phyloP scores from a whole-genome alignment of 2,888 invertebrate species.

The Opisthograptis luteolata region DNA sequence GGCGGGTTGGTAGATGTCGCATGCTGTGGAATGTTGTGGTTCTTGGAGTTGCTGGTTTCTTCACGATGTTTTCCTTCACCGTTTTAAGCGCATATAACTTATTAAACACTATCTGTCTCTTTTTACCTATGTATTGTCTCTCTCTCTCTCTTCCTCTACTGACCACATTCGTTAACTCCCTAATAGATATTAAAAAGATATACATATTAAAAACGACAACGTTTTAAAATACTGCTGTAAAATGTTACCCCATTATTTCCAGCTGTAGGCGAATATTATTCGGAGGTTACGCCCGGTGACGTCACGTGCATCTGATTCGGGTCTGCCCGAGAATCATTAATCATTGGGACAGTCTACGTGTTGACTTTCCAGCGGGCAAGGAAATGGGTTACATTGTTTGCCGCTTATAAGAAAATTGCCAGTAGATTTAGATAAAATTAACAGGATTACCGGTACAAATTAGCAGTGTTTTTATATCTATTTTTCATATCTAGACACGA shows the following conservation, averaged over 20 bases:
- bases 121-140: too few relatives aligned
- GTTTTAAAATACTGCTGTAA: conserved; percentile 20
- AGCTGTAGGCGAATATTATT: conserved; percentile 60
- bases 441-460: too few relatives aligned
- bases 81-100: too few relatives aligned
- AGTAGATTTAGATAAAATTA: conserved; percentile 23
- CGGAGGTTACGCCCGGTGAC: conserved; percentile 61
- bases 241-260: conserved; percentile 23
- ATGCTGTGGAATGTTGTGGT: too few relatives aligned
- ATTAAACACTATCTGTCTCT: too few relatives aligned
- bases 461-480: too few relatives aligned
- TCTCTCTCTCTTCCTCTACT: too few relatives aligned
- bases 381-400: conserved; percentile 38
- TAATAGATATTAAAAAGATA: too few relatives aligned
- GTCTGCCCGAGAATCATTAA: conserved; percentile 62
- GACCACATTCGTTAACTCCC: background rate
- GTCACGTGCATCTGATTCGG: conserved; percentile 79
- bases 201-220: conserved; percentile 11
- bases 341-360: conserved; percentile 69
- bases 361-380: conserved; percentile 51
- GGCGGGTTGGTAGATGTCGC: too few relatives aligned
- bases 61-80: too few relatives aligned
- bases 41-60: too few relatives aligned
- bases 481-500: too few relatives aligned
- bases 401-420: conserved; percentile 34